Base-by-base conservation (phyloP, 2,797 vertebrate species). In the Schizopygopsis pylzovi region DNA sequence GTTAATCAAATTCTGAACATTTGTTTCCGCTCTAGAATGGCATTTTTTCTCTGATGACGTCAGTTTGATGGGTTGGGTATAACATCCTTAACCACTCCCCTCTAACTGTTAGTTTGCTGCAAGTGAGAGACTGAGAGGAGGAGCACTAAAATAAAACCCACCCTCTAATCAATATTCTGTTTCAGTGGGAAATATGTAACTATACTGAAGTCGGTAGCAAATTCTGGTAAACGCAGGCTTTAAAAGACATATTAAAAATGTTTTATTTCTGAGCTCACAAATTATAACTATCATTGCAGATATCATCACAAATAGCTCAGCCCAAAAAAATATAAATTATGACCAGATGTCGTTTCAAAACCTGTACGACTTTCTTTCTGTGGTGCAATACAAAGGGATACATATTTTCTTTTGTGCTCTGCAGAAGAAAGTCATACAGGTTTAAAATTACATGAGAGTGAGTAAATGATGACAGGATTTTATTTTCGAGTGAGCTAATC, bases 401-500 rank as follows among this genome's bases (percentile, higher is more conserved):
- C 43, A 63, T 16, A 18, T 7, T 8, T 25, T 1, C 0, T 18
- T 41, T 41, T 59, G 13, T 59, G 77, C 41, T 20, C n/a, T 18
- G 12, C 52, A 43, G n/a, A 45, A 25, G 22, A 28, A 79, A 79
- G 33, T n/a, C 33, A 22, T 2, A 59, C 33, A 28, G 16, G 28
- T 76, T 52, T 76, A 10, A 41, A 70, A 39, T 41, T 9, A 41
- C 37, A 41, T 22, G 18, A 37, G 16, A 37, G 47, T 20, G 5
- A 76, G 16, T 76, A 73, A 73, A 73, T 39, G 11, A 43, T 39
- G 33, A 41, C 13, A 78, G 54, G 7, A 41, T 78, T 78, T 41
- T 22, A 8, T 61, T 43, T 61, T 56, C 6, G 13, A 41, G 25
- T 6, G 15, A 49, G 49, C 25, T 49, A 49, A 52, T 70, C 20